These are phyloP conservation scores for Polymixis flavicincta DNA, from an alignment of 2,888 invertebrate species.

Conservation along the genomic window DNA sequence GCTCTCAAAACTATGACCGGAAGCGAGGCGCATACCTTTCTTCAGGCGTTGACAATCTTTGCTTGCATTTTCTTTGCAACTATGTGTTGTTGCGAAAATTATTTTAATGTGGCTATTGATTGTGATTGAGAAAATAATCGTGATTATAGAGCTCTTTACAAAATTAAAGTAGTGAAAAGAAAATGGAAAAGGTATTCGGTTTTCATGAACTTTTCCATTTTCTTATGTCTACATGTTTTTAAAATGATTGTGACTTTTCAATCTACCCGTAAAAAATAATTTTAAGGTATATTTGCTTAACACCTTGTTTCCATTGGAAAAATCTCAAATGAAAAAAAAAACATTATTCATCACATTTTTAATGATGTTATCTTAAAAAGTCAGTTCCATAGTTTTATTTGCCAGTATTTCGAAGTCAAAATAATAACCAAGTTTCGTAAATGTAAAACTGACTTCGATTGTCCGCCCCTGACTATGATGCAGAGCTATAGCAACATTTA, in stretches of 20 bases:
- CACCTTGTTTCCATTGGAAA: not conserved
- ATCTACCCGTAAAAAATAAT: not conserved
- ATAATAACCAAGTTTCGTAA: no score
- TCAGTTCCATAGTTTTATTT: not conserved
- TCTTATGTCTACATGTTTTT: not conserved
- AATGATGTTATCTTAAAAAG: not conserved
- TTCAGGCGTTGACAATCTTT: conserved; percentile 80
- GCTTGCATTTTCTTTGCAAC: conserved; percentile 35
- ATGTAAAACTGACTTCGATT: conserved; percentile 45
- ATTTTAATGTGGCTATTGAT: not conserved
- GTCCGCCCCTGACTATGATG: conserved; percentile 72
- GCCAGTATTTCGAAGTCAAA: not conserved
- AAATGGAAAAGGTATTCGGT: not conserved
- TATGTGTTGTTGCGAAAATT: not conserved
- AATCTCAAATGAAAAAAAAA: not conserved
- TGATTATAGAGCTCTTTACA: no score
- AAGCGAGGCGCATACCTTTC: conserved; percentile 86
- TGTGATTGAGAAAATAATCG: not conserved
- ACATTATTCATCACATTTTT: not conserved
- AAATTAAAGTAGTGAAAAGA: not conserved
- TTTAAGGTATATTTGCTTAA: not conserved
- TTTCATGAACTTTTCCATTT: not conserved
- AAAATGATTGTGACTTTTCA: not conserved
- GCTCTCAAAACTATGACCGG: conserved; percentile 87
- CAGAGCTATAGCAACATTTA: conserved; percentile 71